These are phyloP conservation scores for Mesochorus sp. DNA, from an alignment of 2,888 invertebrate species.

Conservation along the genomic window DNA sequence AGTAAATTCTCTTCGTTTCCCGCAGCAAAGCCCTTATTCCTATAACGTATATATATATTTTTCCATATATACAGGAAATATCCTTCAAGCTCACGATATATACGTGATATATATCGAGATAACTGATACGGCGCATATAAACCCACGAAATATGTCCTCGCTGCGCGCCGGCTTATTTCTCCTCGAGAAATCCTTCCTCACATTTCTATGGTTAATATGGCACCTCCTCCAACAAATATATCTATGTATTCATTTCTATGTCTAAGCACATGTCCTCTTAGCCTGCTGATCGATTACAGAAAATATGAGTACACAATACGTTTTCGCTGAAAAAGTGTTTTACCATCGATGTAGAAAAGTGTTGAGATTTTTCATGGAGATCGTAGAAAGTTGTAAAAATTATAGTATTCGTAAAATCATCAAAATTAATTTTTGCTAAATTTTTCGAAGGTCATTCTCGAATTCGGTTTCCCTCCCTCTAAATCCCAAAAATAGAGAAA, in stretches of 20 bases:
- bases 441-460: no score
- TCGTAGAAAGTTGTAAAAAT: no score
- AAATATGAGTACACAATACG: no score
- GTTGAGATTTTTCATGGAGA: no score
- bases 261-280: no score
- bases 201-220: background rate
- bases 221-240: background rate
- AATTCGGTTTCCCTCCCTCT: no score
- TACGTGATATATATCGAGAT: slow-evolving; percentile 5
- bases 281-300: no score
- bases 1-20: slow-evolving; percentile 39
- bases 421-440: no score
- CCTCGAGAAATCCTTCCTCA: slow-evolving; percentile 1
- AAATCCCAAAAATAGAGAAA: no score
- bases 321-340: no score
- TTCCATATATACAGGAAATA: background rate
- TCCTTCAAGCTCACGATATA: background rate
- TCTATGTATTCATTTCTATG: background rate
- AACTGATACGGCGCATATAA: slow-evolving; percentile 15
- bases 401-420: no score
- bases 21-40: background rate
- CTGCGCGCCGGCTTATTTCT: slow-evolving; percentile 1
- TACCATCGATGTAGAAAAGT: no score
- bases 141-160: background rate
- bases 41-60: background rate